These are phyloP conservation scores for Acipenser transmontanus DNA, from an alignment of 2,797 vertebrate species.

Conservation along the genomic window DNA sequence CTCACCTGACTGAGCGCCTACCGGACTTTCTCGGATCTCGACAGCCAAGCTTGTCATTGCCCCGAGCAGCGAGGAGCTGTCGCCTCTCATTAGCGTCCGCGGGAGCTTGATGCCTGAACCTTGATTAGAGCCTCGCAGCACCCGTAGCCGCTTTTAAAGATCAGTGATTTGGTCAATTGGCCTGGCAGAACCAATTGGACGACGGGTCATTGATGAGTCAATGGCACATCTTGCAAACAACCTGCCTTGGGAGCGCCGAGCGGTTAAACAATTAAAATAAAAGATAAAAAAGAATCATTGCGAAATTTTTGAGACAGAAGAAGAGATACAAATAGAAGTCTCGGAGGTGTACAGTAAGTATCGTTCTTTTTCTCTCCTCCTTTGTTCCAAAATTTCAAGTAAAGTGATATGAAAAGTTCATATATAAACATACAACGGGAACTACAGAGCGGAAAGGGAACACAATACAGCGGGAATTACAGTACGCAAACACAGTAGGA, in stretches of 20 bases:
- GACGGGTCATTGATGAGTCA: conserved; percentile 61
- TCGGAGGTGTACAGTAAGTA: too few species aligned
- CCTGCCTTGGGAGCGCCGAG: conserved; percentile 12
- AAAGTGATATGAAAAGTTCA: too few species aligned
- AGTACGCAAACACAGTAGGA: too few species aligned
- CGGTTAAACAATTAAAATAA: too few species aligned
- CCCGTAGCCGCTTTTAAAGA: conserved; percentile 67
- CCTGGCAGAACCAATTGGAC: conserved; percentile 58
- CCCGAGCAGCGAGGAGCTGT: conserved; percentile 67
- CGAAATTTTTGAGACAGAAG: too few species aligned
- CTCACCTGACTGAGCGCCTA: conserved; percentile 70
- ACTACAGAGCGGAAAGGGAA: too few species aligned
- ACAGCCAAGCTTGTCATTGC: conserved; percentile 73
- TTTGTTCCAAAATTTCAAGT: too few species aligned
- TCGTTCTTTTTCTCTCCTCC: too few species aligned
- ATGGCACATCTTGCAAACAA: conserved; percentile 49
- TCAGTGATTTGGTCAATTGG: conserved; percentile 75
- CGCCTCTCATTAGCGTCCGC: conserved; percentile 64
- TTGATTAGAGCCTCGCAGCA: conserved; percentile 55
- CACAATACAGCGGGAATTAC: too few species aligned
- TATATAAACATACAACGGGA: too few species aligned
- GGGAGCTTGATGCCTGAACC: conserved; percentile 58
- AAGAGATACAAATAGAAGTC: too few species aligned
- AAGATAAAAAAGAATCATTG: too few species aligned
- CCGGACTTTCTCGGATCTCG: conserved; percentile 64